Conservation (phyloP, 2,888 invertebrate genomes). For the Cataglyphis cursor region DNA sequence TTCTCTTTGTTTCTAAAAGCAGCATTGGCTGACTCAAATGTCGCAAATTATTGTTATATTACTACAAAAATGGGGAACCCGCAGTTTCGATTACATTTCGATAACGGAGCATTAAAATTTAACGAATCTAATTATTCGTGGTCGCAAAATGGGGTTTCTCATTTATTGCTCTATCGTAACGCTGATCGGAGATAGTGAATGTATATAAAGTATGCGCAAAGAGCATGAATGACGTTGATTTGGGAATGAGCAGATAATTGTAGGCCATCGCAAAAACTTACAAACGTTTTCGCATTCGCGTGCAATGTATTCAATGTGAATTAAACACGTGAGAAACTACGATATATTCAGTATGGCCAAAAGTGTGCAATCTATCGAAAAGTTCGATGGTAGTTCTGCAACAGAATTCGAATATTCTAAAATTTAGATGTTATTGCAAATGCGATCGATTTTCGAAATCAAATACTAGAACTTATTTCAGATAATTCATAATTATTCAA, state of each 20-base stretch:
- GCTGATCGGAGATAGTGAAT: background rate
- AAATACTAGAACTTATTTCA: background rate
- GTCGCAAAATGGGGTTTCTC: slow-evolving; percentile 2
- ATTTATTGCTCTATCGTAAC: slow-evolving; percentile 4
- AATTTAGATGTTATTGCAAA: background rate
- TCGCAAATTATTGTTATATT: background rate
- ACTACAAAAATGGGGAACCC: background rate
- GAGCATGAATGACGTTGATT: slow-evolving; percentile 4
- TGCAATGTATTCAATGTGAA: slow-evolving; percentile 30
- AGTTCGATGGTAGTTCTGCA: background rate
- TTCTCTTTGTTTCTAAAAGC: background rate
- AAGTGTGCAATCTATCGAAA: slow-evolving; percentile 23
- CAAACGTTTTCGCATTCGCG: slow-evolving; percentile 52
- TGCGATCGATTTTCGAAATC: background rate
- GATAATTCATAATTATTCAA: background rate
- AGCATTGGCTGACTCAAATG: no score
- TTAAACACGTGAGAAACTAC: slow-evolving; percentile 22
- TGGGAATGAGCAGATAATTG: slow-evolving; percentile 56
- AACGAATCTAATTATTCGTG: background rate
- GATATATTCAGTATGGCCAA: background rate
- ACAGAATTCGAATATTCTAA: slow-evolving; percentile 10
- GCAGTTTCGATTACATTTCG: background rate
- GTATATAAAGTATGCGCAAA: background rate
- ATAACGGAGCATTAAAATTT: slow-evolving; percentile 1
- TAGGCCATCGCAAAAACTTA: slow-evolving; percentile 43